A percentile compares a stretch with the other conserved stretches of the same genome.
phyloP scores from a whole-genome alignment of 2,888 invertebrate species.

The Ommatoiulus sabulosus region DNA sequence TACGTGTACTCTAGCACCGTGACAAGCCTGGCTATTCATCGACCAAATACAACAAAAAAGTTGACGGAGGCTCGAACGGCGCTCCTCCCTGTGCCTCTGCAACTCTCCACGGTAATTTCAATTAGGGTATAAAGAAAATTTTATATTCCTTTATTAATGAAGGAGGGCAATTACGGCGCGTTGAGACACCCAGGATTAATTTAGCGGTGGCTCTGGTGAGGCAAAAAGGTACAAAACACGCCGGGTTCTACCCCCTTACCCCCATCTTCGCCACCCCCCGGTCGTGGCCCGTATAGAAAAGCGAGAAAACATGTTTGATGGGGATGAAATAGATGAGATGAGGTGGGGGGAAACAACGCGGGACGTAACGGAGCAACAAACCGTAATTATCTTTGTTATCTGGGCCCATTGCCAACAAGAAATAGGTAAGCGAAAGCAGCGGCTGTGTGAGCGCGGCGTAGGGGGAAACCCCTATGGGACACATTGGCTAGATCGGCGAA shows the following conservation, averaged over 20 bases:
- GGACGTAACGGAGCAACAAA: conserved; percentile 50
- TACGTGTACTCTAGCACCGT: too few species aligned
- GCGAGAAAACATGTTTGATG: conserved; percentile 18
- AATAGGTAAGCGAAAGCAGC: conserved; percentile 5
- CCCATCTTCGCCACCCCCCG: neutral
- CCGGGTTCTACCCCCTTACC: neutral
- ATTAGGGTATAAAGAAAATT: conserved; percentile 49
- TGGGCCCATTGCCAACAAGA: conserved; percentile 48
- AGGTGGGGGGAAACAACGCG: conserved; percentile 39
- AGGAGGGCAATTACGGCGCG: conserved; percentile 47
- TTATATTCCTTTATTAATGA: conserved; percentile 51
- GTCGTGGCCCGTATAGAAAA: neutral
- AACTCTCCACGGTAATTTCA: conserved; percentile 53
- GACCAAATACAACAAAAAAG: neutral
- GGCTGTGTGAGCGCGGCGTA: neutral
- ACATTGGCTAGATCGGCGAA: conserved; percentile 55
- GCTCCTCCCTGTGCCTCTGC: neutral
- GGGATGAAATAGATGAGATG: conserved; percentile 44
- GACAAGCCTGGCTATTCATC: neutral
- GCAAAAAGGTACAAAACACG: neutral
- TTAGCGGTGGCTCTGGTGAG: conserved; percentile 22
- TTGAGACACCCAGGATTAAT: conserved; percentile 49
- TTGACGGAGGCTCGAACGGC: neutral
- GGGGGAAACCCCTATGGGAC: conserved; percentile 49
- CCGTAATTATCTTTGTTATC: conserved; percentile 52